phyloP scores from a whole-genome alignment of 2,797 vertebrate genomes.

The Chiloscyllium punctatum region DNA sequence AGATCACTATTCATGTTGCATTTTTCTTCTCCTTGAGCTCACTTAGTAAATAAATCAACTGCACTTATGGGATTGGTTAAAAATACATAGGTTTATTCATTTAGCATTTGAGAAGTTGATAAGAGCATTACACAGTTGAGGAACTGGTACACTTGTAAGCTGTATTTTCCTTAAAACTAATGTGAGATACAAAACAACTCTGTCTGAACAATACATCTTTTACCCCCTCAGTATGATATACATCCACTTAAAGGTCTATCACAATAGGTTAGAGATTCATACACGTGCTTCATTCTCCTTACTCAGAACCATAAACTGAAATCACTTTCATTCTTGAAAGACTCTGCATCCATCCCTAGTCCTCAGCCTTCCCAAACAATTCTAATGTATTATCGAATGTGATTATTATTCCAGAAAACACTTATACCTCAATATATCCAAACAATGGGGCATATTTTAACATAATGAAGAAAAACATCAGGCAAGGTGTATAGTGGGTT shows the following conservation, averaged over 20 bases:
- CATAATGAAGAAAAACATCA: background rate
- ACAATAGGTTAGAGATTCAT: background rate
- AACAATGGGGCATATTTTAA: background rate
- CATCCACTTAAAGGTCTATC: background rate
- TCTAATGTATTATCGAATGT: background rate
- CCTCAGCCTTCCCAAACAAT: background rate
- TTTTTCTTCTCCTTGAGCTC: too few species aligned
- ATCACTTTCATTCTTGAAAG: background rate
- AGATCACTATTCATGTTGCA: too few species aligned
- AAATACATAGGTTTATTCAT: too few species aligned
- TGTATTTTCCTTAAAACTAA: background rate
- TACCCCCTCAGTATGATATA: too few species aligned
- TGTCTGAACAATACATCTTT: background rate
- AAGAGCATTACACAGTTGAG: too few species aligned
- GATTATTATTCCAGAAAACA: background rate
- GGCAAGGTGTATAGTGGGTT: too few species aligned
- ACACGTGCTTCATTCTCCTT: background rate
- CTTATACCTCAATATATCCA: background rate
- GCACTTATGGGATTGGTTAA: too few species aligned
- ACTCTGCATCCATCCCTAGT: background rate
- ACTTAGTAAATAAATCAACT: too few species aligned
- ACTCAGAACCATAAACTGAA: background rate
- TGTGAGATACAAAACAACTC: background rate
- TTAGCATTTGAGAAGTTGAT: too few species aligned
- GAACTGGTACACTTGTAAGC: too few species aligned